Evolutionary conservation across 2,113 vertebrate genomes (phyloP).

Genomic region (Anser brachyrhynchus): DNA sequence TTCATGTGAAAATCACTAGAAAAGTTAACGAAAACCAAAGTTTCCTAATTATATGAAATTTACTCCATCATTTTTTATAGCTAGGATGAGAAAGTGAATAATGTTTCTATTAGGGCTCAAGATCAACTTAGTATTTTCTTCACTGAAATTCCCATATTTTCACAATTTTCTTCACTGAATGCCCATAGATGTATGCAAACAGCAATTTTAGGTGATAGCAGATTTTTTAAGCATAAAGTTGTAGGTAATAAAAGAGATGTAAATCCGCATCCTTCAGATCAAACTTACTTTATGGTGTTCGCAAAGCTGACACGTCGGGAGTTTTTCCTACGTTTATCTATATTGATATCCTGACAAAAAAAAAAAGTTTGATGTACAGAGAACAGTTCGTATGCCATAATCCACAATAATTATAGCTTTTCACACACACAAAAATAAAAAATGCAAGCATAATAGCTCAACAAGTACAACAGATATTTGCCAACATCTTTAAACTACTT

Average conservation of each 20-base stretch:
- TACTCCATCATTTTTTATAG: neutral
- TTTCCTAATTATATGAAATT: neutral
- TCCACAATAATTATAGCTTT: neutral
- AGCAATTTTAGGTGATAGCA: neutral
- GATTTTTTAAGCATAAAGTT: no score
- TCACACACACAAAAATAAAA: neutral
- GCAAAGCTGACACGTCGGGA: slow-evolving; percentile 85
- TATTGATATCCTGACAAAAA: slow-evolving; percentile 59
- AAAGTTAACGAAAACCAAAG: neutral
- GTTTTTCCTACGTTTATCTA: slow-evolving; percentile 72
- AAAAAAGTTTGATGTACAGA: neutral
- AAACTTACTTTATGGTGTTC: slow-evolving; percentile 80
- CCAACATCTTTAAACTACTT: neutral
- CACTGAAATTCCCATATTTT: neutral
- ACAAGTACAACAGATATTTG: neutral
- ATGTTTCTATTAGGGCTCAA: neutral
- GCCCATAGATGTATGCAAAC: neutral
- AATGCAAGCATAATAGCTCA: neutral
- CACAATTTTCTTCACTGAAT: neutral
- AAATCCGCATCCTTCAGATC: neutral
- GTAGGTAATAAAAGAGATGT: neutral
- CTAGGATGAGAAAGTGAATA: neutral
- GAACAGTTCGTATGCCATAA: neutral
- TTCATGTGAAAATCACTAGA: neutral
- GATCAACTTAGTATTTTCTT: neutral